Percentiles rank a stretch among this genome's conserved stretches.
phyloP scores from a whole-genome alignment of 2,888 invertebrate species.

The Tinea semifulvella region DNA sequence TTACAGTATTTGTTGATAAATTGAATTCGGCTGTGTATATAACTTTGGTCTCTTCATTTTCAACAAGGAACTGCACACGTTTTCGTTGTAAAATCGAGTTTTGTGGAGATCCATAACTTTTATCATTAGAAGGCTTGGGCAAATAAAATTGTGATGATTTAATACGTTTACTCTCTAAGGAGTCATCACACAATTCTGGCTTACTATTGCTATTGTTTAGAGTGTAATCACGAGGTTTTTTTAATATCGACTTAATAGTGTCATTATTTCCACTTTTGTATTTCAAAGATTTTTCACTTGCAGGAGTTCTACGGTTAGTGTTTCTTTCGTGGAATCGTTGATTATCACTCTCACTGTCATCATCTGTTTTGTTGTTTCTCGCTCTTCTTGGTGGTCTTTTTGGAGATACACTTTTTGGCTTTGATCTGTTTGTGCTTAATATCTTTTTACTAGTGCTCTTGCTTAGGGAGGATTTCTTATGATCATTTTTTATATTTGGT shows the following conservation, averaged over 20 bases:
- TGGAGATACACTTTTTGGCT: conserved; percentile 64
- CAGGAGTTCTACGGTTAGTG: conserved; percentile 32
- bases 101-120: conserved; percentile 33
- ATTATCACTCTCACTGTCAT: conserved; percentile 61
- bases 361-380: conserved; percentile 57
- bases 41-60: conserved; percentile 65
- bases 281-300: conserved; percentile 36
- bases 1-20: conserved; percentile 39
- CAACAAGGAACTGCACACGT: conserved; percentile 77
- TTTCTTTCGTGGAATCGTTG: conserved; percentile 44
- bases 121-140: conserved; percentile 59
- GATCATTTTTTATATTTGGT: conserved; percentile 57
- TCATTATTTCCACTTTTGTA: conserved; percentile 43
- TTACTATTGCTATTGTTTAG: conserved; percentile 31
- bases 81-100: conserved; percentile 61
- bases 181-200: conserved; percentile 37
- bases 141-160: conserved; percentile 70
- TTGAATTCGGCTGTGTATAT: conserved; percentile 60
- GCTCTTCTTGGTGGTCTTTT: conserved; percentile 69
- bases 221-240: conserved; percentile 61
- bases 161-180: conserved; percentile 37
- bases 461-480: conserved; percentile 41
- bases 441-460: conserved; percentile 46
- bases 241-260: conserved; percentile 68
- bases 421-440: conserved; percentile 38